Evolutionary conservation across 2,113 vertebrate species (phyloP), one percentile per base, ranked within the genome.

Genomic region (Morone saxatilis): DNA sequence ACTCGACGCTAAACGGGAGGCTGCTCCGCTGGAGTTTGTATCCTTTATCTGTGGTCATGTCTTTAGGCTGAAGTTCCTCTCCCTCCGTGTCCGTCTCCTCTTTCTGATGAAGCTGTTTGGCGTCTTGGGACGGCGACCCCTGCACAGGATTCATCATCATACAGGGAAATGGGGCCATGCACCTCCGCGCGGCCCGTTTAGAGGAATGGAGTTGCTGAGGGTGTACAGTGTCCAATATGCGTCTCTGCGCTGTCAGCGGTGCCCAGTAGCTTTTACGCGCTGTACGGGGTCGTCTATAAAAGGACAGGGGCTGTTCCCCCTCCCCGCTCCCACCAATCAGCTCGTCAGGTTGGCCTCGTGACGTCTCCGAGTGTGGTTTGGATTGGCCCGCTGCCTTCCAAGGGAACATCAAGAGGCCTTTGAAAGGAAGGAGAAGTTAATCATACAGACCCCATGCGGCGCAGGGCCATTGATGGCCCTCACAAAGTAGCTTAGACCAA

Each of bases 1-100:
- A 96, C 80, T 97, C 95, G n/a, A 97, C 96, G 72, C 96, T 96
- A 70, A 97, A 97, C 45, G 96, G 93, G 53, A 96, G 93, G 83
- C 91, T 86, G 85, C 80, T 89, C 72, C 92, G 86, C 88, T 93
- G 95, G 7, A 36, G 76, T 85, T 94, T 95, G 88, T 86, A 93
- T 93, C 91, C 95, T 80, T 93, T 94, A 63, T 93, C 92, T 0
- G 85, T 85, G 57, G 84, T 91, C 89, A 93, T 89, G 71, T 95
- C 94, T 93, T 87, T 93, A 2, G 94, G 92, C 70, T 92, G 91
- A 13, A 87, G 65, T 10, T 94, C 94, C 76, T 96, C 94, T 66
- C 86, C 85, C 45, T 94, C 94, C 8, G 90, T 86, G 31, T 95
- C 94, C 87, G 88, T 86, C 73, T 93, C 90, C 50, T 91, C 93